These are phyloP conservation scores for Collichthys lucidus DNA, from an alignment of 2,113 vertebrate species.

Conservation along the genomic window DNA sequence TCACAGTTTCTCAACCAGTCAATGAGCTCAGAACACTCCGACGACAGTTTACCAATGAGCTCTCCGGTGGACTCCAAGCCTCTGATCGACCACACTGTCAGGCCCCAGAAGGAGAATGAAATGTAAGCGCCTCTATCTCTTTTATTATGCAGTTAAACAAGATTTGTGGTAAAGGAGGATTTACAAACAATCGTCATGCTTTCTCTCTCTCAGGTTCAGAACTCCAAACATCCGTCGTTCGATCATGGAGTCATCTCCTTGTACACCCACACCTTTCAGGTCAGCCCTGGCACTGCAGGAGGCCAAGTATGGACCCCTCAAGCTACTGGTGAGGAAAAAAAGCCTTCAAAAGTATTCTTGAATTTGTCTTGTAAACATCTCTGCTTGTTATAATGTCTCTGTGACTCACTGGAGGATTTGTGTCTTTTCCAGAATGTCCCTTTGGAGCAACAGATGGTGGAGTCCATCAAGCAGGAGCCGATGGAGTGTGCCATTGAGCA, in stretches of 20 bases:
- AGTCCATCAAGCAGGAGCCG: conserved; percentile 95
- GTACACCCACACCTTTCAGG: conserved; percentile 96
- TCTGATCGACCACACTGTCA: conserved; percentile 84
- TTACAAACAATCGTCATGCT: conserved; percentile 14
- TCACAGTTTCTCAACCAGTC: conserved; percentile 94
- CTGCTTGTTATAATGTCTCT: neutral
- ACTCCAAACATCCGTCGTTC: conserved; percentile 95
- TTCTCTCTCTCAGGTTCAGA: conserved; percentile 87
- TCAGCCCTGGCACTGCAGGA: conserved; percentile 92
- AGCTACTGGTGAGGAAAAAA: conserved; percentile 91
- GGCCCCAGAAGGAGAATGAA: conserved; percentile 92
- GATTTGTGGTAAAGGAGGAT: neutral
- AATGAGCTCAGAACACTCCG: conserved; percentile 88
- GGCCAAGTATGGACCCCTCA: conserved; percentile 93
- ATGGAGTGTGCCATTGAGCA: conserved; percentile 92
- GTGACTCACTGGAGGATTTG: conserved; percentile 37
- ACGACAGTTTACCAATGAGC: conserved; percentile 86
- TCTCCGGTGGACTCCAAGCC: conserved; percentile 89
- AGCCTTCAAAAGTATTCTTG: neutral
- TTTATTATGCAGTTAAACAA: neutral
- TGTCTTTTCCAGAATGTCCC: conserved; percentile 85
- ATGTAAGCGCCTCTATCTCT: conserved; percentile 83
- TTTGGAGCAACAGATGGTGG: conserved; percentile 89
- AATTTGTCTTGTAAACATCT: neutral
- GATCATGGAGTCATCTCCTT: conserved; percentile 93